phyloP scores from a whole-genome alignment of 1,140 invertebrate species.

The Bombyx mori region ASM3026992v2 NC_085119.1:9426001-9426500 shows the following conservation, averaged over 20 bases:
- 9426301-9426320: slow-evolving; percentile 53
- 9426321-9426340: slow-evolving; percentile 48
- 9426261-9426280: slow-evolving; percentile 42
- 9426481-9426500: too few relatives aligned
- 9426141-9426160: not conserved
- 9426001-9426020: too few relatives aligned
- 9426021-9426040: too few relatives aligned
- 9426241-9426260: slow-evolving; percentile 29
- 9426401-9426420: not conserved
- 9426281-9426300: slow-evolving; percentile 55
- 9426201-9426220: slow-evolving; percentile 8
- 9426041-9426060: too few relatives aligned
- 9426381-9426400: slow-evolving; percentile 10
- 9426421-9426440: too few relatives aligned
- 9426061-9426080: too few relatives aligned
- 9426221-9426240: slow-evolving; percentile 20
- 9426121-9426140: too few relatives aligned
- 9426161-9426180: not conserved
- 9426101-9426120: too few relatives aligned
- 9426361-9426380: slow-evolving; percentile 4
- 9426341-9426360: slow-evolving; percentile 19
- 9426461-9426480: too few relatives aligned
- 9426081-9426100: too few relatives aligned
- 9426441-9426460: too few relatives aligned
- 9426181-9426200: slow-evolving; percentile 1